Base-by-base conservation (phyloP, 2,797 vertebrate species). In the Trachurus trachurus region DNA sequence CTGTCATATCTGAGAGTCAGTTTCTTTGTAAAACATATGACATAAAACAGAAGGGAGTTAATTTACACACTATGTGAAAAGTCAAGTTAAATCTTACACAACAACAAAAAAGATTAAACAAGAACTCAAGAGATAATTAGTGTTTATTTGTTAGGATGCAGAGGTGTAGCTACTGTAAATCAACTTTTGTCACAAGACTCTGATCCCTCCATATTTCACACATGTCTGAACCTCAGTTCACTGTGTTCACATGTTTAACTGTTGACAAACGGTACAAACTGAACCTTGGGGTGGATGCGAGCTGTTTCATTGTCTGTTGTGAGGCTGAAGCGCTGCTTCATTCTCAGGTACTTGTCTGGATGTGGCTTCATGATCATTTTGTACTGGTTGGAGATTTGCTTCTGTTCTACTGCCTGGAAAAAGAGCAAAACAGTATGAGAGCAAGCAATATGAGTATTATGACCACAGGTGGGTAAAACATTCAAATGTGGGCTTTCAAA, bases 1-100 rank as follows among this genome's bases (percentile, higher is more conserved):
- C 34, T 58, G 3, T 74, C 16, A 42, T 79, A 39, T 8, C 62
- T 54, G 13, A 83, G 66, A 1, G 10, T 76, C 21, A 79, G 9
- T 15, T n/a, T 4, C 76, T 79, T 49, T n/a, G n/a, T 7, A 31
- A 40, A 39, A 7, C n/a, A n/a, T n/a, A n/a, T n/a, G n/a, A 61
- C 22, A 60, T n/a, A 42, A 42, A 44, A 10, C 9, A 26, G 26
- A 26, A 26, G 26, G 26, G 26, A 26, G 26, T 26, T 26, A 26
- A 26, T 26, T 26, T 26, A 1, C 26, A 26, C 26, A 26, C 26
- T 26, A 26, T 26, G 26, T 26, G 26, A 26, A 26, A 26, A 26
- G 26, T 26, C 26, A 26, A 26, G 26, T 26, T 26, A 26, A 26
- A 26, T 26, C 26, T 26, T 26, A 26, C 26, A 26, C 26, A 26